These are phyloP conservation scores for Luperina testacea DNA, from an alignment of 2,888 invertebrate genomes.

Conservation along the genomic window DNA sequence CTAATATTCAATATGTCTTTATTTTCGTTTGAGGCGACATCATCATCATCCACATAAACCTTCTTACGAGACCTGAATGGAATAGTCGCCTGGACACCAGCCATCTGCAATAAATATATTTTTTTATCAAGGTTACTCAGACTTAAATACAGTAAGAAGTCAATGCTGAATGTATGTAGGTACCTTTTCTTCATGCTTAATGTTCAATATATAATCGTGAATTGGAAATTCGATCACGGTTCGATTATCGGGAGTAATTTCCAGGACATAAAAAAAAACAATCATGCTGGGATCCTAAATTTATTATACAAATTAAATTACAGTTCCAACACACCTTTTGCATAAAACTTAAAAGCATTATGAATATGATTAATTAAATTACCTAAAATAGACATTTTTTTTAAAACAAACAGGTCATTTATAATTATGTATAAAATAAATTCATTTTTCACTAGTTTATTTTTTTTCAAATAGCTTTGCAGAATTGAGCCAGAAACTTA, in stretches of 20 bases:
- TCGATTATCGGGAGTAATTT: neutral
- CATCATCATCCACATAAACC: slow-evolving; percentile 70
- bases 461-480: neutral
- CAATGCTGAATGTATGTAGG: neutral
- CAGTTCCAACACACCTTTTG: slow-evolving; percentile 47
- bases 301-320: slow-evolving; percentile 60
- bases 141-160: neutral
- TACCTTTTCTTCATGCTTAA: slow-evolving; percentile 33
- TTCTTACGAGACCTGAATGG: slow-evolving; percentile 88
- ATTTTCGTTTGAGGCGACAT: slow-evolving; percentile 77
- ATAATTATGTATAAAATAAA: slow-evolving; percentile 2
- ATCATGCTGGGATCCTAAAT: slow-evolving; percentile 31
- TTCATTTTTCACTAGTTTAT: neutral
- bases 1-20: slow-evolving; percentile 73
- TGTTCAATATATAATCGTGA: neutral
- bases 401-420: neutral
- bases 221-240: slow-evolving; percentile 1
- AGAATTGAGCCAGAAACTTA: neutral
- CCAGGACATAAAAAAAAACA: slow-evolving; percentile 23
- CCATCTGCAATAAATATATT: slow-evolving; percentile 79
- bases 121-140: neutral
- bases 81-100: slow-evolving; percentile 85
- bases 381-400: neutral
- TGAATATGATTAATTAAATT: slow-evolving; percentile 32
- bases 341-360: slow-evolving; percentile 42